Conservation (phyloP, 2,888 invertebrate species). For the Lasioglossum vierecki region DNA sequence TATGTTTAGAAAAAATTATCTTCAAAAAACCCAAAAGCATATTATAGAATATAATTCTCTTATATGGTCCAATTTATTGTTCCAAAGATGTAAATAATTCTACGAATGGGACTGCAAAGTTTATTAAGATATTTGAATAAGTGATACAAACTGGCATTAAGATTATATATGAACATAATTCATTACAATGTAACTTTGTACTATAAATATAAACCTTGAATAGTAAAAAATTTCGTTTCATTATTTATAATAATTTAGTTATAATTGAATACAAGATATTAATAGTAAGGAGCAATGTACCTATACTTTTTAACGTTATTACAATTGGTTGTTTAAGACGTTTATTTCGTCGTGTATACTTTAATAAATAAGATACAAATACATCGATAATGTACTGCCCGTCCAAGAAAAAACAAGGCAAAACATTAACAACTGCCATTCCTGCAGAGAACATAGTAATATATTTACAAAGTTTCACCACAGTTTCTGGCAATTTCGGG, state of each 20-base stretch:
- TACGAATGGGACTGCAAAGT: conserved; percentile 43
- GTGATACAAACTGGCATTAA: conserved; percentile 61
- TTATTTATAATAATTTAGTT: conserved; percentile 78
- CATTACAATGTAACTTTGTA: conserved; percentile 34
- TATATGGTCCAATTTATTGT: conserved; percentile 47
- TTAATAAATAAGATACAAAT: conserved; percentile 87
- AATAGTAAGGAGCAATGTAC: conserved; percentile 88
- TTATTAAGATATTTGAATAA: conserved; percentile 50
- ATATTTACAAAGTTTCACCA: conserved; percentile 91
- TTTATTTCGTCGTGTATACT: conserved; percentile 84
- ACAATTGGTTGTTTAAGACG: conserved; percentile 88
- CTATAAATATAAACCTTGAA: conserved; percentile 51
- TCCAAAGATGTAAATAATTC: conserved; percentile 58
- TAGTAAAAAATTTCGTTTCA: conserved; percentile 51
- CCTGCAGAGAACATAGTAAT: conserved; percentile 95
- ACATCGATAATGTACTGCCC: conserved; percentile 94
- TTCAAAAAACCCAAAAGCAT: conserved; percentile 37
- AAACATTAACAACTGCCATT: conserved; percentile 94
- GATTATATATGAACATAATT: conserved; percentile 45
- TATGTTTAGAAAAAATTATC: conserved; percentile 28
- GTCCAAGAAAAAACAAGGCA: conserved; percentile 97
- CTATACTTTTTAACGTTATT: conserved; percentile 89
- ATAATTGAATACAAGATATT: conserved; percentile 88
- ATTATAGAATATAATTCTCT: conserved; percentile 46
- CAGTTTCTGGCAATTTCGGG: conserved; percentile 88